A percentile compares a stretch with the other conserved stretches of the same genome.
Evolutionary conservation across 1,140 invertebrate species (phyloP).

Genomic region (Drosophila bifasciata): DNA sequence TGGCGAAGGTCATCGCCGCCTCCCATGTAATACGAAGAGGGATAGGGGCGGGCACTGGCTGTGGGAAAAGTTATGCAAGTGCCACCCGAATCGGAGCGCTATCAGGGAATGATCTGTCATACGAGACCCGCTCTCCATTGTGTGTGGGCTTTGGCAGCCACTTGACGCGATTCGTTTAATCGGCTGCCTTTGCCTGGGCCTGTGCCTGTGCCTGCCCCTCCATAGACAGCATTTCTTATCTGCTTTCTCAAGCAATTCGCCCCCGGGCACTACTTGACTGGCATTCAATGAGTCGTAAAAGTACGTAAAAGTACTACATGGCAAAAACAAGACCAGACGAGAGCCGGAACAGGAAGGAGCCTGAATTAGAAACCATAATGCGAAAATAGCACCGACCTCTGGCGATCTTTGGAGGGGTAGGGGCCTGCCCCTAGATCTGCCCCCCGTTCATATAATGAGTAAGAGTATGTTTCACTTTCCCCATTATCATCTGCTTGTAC

Average conservation of each 20-base stretch:
- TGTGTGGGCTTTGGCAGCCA: background rate
- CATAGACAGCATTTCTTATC: slow-evolving; percentile 6
- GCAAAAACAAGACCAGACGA: background rate
- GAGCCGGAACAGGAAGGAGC: slow-evolving; percentile 12
- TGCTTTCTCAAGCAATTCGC: background rate
- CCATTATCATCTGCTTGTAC: slow-evolving; percentile 24
- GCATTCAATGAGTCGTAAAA: slow-evolving; percentile 14
- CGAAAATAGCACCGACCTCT: background rate
- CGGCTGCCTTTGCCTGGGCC: too few species aligned
- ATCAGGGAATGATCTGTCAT: too few species aligned
- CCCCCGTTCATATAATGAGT: background rate
- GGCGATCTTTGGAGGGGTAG: background rate
- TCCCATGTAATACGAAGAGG: background rate
- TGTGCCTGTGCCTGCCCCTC: too few species aligned
- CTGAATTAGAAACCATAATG: background rate
- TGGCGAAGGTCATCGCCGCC: slow-evolving; percentile 17
- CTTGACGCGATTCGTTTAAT: background rate
- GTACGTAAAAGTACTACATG: background rate
- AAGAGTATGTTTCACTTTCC: slow-evolving; percentile 43
- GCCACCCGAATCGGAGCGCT: background rate
- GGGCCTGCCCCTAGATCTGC: slow-evolving; percentile 13
- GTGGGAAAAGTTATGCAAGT: slow-evolving; percentile 10
- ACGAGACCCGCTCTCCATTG: background rate
- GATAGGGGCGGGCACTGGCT: too few species aligned
- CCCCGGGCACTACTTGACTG: slow-evolving; percentile 7